These are phyloP conservation scores for Eristalinus aeneus DNA, from an alignment of 2,888 invertebrate genomes.

Conservation along the genomic window DNA sequence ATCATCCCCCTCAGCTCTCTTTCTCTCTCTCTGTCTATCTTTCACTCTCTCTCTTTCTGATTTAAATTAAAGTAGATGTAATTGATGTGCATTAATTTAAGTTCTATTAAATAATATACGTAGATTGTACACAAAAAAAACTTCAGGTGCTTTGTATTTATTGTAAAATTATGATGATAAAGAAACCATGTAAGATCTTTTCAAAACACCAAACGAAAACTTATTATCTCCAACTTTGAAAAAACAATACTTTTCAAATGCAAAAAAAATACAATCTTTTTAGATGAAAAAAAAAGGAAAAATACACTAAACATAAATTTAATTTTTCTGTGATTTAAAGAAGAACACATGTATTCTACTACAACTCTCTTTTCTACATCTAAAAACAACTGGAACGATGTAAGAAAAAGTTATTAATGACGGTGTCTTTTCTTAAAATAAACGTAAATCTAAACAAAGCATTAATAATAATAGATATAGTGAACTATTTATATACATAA, in stretches of 20 bases:
- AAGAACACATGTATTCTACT: slow-evolving; percentile 60
- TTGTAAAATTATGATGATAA: slow-evolving; percentile 40
- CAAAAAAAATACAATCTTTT: slow-evolving; percentile 33
- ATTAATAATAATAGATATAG: slow-evolving; percentile 53
- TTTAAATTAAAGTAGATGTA: slow-evolving; percentile 34
- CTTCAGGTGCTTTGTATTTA: slow-evolving; percentile 69
- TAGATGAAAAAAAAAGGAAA: slow-evolving; percentile 46
- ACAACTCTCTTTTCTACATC: slow-evolving; percentile 67
- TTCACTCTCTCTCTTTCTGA: not conserved
- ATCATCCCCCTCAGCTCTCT: no score
- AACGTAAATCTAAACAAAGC: slow-evolving; percentile 63
- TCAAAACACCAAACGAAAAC: slow-evolving; percentile 55
- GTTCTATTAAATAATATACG: slow-evolving; percentile 30
- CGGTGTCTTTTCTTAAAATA: slow-evolving; percentile 65
- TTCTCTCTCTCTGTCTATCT: not conserved
- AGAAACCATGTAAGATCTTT: slow-evolving; percentile 37
- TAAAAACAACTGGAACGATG: slow-evolving; percentile 56
- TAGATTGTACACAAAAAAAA: slow-evolving; percentile 63
- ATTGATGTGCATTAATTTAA: slow-evolving; percentile 35
- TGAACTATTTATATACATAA: slow-evolving; percentile 69
- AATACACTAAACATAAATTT: slow-evolving; percentile 51
- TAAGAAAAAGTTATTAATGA: slow-evolving; percentile 48
- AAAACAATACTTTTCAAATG: slow-evolving; percentile 43
- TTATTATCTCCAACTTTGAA: slow-evolving; percentile 48
- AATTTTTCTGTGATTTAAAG: slow-evolving; percentile 74